These are phyloP conservation scores for Polia nebulosa DNA, from an alignment of 2,888 invertebrate genomes.

Conservation along the genomic window DNA sequence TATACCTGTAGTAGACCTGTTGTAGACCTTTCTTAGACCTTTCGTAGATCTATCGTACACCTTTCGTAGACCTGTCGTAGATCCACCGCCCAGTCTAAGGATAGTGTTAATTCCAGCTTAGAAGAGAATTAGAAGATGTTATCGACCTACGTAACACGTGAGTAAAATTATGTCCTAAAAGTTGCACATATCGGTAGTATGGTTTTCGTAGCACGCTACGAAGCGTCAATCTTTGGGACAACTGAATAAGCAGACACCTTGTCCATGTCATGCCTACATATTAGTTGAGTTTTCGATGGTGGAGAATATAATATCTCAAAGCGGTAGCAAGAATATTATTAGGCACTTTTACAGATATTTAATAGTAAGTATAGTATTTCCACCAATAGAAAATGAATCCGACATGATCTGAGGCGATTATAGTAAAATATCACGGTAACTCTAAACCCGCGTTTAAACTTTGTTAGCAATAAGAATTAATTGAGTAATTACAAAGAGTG, in stretches of 20 bases:
- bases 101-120: neutral
- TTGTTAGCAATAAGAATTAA: conserved; percentile 52
- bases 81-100: neutral
- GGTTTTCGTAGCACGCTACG: neutral
- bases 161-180: neutral
- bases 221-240: neutral
- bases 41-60: neutral
- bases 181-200: neutral
- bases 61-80: conserved; percentile 20
- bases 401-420: conserved; percentile 19
- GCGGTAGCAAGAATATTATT: neutral
- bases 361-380: neutral
- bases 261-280: neutral
- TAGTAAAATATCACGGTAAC: conserved; percentile 34
- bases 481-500: conserved; percentile 60
- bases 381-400: neutral
- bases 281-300: neutral
- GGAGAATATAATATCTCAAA: neutral
- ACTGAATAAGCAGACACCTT: neutral
- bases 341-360: too few species aligned
- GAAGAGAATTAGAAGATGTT: neutral
- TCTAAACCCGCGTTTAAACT: conserved; percentile 11
- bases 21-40: too few species aligned
- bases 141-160: too few species aligned
- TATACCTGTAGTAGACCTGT: too few species aligned